Conservation (phyloP, 2,113 vertebrate species). For the Poecile atricapillus region DNA sequence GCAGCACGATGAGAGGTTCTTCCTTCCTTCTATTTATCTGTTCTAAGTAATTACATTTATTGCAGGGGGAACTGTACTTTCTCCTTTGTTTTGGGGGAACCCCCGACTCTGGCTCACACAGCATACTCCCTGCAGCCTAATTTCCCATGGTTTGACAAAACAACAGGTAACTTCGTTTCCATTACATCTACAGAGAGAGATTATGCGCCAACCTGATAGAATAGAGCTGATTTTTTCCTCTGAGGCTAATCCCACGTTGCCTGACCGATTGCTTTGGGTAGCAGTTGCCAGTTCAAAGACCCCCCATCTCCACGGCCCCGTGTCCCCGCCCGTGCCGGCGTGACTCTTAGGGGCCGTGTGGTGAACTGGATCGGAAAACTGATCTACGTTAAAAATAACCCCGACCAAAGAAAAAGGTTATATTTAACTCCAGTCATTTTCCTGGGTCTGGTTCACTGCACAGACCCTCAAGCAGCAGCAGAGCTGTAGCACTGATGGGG, state of each 20-base stretch:
- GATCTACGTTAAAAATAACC: conserved; percentile 44
- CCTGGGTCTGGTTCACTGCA: conserved; percentile 51
- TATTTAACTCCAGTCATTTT: conserved; percentile 51
- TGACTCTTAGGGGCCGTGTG: background rate
- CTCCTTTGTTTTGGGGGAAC: conserved; percentile 28
- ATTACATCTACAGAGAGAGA: background rate
- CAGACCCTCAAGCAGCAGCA: background rate
- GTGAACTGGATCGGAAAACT: conserved; percentile 30
- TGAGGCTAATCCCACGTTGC: background rate
- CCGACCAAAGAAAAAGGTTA: conserved; percentile 44
- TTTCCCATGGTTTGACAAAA: conserved; percentile 18
- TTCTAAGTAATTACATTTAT: background rate
- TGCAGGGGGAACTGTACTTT: background rate
- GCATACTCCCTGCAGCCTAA: background rate
- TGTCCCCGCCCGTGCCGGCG: background rate
- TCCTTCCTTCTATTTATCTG: conserved; percentile 48
- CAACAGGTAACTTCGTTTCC: background rate
- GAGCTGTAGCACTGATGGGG: background rate
- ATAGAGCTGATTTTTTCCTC: background rate
- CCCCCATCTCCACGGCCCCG: background rate
- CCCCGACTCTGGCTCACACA: background rate
- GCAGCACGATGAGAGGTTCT: background rate
- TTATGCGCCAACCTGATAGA: background rate
- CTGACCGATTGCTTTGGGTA: background rate
- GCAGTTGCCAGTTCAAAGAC: conserved; percentile 29